A percentile compares a stretch with the other conserved stretches of the same genome.
Conservation (phyloP, 1,140 invertebrate species). For the Myzus persicae region DNA sequence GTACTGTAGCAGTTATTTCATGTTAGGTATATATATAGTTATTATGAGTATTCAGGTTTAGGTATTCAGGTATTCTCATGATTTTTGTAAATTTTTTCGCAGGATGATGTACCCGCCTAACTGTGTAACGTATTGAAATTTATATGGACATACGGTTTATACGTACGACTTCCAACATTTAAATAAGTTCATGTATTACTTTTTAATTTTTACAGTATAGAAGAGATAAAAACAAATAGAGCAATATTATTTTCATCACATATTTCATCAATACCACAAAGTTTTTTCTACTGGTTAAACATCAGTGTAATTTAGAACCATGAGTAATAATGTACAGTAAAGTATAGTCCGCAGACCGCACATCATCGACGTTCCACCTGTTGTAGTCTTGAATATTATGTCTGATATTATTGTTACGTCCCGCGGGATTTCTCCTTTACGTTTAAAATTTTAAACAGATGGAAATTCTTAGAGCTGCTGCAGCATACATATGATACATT, state of each 20-base stretch:
- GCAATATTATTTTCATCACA: not conserved
- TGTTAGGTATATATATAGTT: too few relatives aligned
- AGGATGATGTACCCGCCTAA: not conserved
- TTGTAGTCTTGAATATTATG: not conserved
- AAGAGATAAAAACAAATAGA: not conserved
- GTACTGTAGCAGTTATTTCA: not conserved
- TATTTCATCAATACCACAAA: not conserved
- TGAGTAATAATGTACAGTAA: too few relatives aligned
- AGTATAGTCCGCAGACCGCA: too few relatives aligned
- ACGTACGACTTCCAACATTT: not conserved
- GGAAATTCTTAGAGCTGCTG: not conserved
- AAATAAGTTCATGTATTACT: not conserved
- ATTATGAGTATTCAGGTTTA: too few relatives aligned
- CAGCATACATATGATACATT: not conserved
- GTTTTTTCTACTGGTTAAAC: not conserved
- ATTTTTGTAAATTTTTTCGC: not conserved
- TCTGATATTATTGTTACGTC: not conserved
- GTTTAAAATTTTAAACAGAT: constrained; percentile 6
- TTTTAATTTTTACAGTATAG: not conserved
- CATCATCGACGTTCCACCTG: not conserved
- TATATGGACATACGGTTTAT: too few relatives aligned
- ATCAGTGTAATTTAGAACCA: not conserved
- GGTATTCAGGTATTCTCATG: not conserved
- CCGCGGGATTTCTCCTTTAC: not conserved
- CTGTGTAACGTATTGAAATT: not conserved